phyloP scores from a whole-genome alignment of 2,888 invertebrate species.

The Apomyelois bistriatella region DNA sequence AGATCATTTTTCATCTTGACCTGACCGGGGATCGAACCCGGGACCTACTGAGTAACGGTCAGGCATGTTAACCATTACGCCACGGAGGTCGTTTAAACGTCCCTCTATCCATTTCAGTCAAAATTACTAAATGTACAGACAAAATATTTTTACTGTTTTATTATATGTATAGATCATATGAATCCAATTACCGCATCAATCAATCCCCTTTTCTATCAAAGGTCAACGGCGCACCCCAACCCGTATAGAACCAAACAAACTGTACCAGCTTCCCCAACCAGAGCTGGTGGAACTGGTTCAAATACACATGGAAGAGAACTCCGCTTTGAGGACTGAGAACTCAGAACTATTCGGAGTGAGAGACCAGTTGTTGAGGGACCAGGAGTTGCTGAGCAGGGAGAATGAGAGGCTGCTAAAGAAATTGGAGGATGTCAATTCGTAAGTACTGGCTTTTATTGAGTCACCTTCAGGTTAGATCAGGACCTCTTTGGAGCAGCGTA shows the following conservation, averaged over 20 bases:
- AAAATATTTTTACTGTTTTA: too few relatives aligned
- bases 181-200: too few relatives aligned
- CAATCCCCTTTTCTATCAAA: slow-evolving; percentile 19
- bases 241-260: slow-evolving; percentile 84
- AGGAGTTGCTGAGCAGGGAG: slow-evolving; percentile 93
- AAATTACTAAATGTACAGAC: too few relatives aligned
- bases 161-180: too few relatives aligned
- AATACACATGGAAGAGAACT: slow-evolving; percentile 91
- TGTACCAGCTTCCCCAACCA: slow-evolving; percentile 86
- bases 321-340: slow-evolving; percentile 90
- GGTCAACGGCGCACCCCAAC: slow-evolving; percentile 74
- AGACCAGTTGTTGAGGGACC: slow-evolving; percentile 91
- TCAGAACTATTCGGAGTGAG: slow-evolving; percentile 89
- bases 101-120: too few relatives aligned
- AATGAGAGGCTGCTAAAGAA: slow-evolving; percentile 93
- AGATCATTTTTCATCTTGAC: too few relatives aligned
- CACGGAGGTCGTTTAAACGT: too few relatives aligned
- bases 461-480: too few relatives aligned
- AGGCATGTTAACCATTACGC: too few relatives aligned
- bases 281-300: slow-evolving; percentile 91
- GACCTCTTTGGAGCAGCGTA: too few relatives aligned
- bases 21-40: too few relatives aligned
- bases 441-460: slow-evolving; percentile 59
- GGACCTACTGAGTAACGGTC: too few relatives aligned
- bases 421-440: slow-evolving; percentile 93